Percentiles rank a stretch among this genome's conserved stretches.
Conservation (phyloP, 2,113 vertebrate genomes). For the Perca fluviatilis region DNA sequence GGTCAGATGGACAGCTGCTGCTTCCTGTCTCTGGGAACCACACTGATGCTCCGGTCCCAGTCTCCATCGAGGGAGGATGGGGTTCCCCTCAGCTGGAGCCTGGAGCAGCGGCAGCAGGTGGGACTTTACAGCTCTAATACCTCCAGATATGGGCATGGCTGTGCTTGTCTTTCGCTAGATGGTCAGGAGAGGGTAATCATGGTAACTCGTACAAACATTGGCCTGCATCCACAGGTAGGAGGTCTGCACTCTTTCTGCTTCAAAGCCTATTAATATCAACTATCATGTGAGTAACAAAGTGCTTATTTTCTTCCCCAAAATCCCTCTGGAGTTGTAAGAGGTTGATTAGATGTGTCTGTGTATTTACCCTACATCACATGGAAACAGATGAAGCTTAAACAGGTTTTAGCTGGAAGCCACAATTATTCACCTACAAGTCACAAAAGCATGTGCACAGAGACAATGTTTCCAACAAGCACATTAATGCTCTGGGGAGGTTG, state of each 20-base stretch:
- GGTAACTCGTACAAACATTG: not conserved
- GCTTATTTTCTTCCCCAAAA: not conserved
- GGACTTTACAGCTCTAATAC: not conserved
- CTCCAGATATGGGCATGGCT: not conserved
- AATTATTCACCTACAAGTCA: not conserved
- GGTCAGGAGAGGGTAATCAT: not conserved
- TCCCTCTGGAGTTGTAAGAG: not conserved
- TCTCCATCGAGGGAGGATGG: constrained; percentile 37
- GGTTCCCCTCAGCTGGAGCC: constrained; percentile 48
- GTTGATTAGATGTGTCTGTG: not conserved
- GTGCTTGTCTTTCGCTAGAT: constrained; percentile 10
- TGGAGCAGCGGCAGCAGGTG: constrained; percentile 50
- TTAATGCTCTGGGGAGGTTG: not conserved
- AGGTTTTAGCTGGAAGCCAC: not conserved
- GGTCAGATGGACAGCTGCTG: constrained; percentile 70
- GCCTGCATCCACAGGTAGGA: constrained; percentile 3
- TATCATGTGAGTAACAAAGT: not conserved
- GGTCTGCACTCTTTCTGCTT: not conserved
- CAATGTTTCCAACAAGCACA: not conserved
- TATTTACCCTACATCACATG: not conserved
- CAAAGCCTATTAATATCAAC: not conserved
- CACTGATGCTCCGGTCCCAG: constrained; percentile 64
- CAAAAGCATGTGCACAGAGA: not conserved
- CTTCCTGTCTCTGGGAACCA: constrained; percentile 78
- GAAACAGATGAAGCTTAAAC: not conserved